These are phyloP conservation scores for Malurus melanocephalus DNA, from an alignment of 2,113 vertebrate species.

Conservation along the genomic window DNA sequence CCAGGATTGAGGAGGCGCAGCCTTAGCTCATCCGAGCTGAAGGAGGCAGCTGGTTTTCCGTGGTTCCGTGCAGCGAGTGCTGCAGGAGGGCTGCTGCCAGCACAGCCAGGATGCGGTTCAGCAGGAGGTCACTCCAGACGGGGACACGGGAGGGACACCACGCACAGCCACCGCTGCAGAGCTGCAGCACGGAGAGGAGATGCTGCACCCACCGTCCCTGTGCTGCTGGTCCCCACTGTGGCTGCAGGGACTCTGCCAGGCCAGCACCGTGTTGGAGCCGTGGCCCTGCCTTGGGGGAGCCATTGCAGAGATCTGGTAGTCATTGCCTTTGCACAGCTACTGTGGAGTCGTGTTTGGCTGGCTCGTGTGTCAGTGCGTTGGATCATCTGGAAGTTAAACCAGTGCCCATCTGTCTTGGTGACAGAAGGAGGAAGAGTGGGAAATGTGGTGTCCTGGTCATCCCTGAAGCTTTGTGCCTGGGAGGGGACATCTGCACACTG, in stretches of 20 bases:
- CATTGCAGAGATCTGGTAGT: background rate
- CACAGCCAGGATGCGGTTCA: background rate
- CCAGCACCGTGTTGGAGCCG: rapidly evolving
- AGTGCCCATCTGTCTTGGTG: rapidly evolving
- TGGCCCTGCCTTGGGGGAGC: background rate
- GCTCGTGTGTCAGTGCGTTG: background rate
- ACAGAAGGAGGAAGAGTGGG: background rate
- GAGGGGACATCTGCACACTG: background rate
- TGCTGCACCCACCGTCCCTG: rapidly evolving
- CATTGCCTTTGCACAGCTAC: rapidly evolving
- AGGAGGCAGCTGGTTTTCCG: background rate
- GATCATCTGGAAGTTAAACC: background rate
- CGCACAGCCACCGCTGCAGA: background rate
- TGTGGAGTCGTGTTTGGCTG: background rate
- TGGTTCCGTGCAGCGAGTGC: background rate
- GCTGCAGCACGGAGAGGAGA: background rate
- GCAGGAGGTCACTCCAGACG: background rate
- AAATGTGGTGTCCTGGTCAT: background rate
- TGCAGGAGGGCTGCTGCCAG: background rate
- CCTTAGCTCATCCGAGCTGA: background rate
- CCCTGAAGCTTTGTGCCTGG: background rate
- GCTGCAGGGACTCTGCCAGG: background rate
- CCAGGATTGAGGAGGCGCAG: background rate
- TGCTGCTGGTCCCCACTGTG: rapidly evolving
- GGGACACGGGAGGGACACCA: background rate